phyloP scores from a whole-genome alignment of 2,888 invertebrate species.

The Idaea straminata region DNA sequence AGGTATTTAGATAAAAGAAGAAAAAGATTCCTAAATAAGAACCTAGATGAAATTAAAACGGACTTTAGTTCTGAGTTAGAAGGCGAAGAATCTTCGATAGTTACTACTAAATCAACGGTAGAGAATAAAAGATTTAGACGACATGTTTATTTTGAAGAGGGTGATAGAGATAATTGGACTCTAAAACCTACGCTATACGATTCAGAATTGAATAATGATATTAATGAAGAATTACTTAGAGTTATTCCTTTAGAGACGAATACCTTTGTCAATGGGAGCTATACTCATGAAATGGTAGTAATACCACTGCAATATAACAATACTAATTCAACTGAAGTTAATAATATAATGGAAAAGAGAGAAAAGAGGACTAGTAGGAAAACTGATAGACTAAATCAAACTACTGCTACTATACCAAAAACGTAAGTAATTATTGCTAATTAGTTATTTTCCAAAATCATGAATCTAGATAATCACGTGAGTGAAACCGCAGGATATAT shows the following conservation, averaged over 20 bases:
- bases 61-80: slow-evolving; percentile 50
- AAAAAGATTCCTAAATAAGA: slow-evolving; percentile 63
- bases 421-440: slow-evolving; percentile 72
- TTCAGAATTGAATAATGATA: slow-evolving; percentile 43
- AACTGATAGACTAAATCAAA: slow-evolving; percentile 73
- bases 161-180: slow-evolving; percentile 49
- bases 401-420: slow-evolving; percentile 73
- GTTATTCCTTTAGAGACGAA: slow-evolving; percentile 56
- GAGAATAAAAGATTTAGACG: slow-evolving; percentile 51
- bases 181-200: slow-evolving; percentile 37
- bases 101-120: slow-evolving; percentile 38
- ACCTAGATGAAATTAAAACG: slow-evolving; percentile 45
- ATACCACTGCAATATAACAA: slow-evolving; percentile 61
- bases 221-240: slow-evolving; percentile 51
- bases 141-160: slow-evolving; percentile 47
- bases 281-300: slow-evolving; percentile 51
- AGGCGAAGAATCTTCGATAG: slow-evolving; percentile 41
- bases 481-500: too few species aligned
- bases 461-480: too few species aligned
- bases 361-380: slow-evolving; percentile 76
- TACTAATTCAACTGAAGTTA: slow-evolving; percentile 66
- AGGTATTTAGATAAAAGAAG: slow-evolving; percentile 66
- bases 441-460: too few species aligned
- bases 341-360: slow-evolving; percentile 62
- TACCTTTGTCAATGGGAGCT: background rate